Evolutionary conservation across 2,888 invertebrate species (phyloP).

Genomic region (Platycnemis pennipes): DNA sequence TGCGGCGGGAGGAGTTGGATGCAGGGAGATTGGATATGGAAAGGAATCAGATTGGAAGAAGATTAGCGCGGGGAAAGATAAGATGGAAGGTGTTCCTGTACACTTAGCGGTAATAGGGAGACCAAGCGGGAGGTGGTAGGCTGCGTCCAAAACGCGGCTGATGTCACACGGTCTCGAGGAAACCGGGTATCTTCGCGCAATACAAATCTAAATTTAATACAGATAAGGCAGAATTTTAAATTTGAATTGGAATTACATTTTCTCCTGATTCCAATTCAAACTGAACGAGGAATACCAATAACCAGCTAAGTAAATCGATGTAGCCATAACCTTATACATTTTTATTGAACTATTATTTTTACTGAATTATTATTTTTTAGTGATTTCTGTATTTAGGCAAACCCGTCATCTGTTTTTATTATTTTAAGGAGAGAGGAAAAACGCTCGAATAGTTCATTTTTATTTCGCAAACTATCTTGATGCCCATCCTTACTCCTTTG

Average conservation of each 20-base stretch:
- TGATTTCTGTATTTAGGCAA: not conserved
- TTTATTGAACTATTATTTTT: not conserved
- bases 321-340: not conserved
- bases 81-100: conserved; percentile 1
- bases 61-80: not conserved
- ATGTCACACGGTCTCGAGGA: not conserved
- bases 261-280: not conserved
- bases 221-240: not conserved
- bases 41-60: conserved; percentile 25
- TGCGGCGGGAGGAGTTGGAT: not conserved
- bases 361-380: too few relatives aligned
- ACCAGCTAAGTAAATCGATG: not conserved
- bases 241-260: not conserved
- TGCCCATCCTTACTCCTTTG: too few relatives aligned
- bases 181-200: not conserved
- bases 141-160: not conserved
- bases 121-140: not conserved
- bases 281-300: not conserved
- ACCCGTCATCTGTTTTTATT: not conserved
- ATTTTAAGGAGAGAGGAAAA: too few relatives aligned
- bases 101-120: conserved; percentile 8
- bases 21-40: conserved; percentile 7
- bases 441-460: too few relatives aligned
- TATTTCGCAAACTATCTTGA: not conserved
- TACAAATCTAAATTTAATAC: not conserved